Base-by-base conservation (phyloP, 1,140 invertebrate genomes). In the Musca vetustissima region DNA sequence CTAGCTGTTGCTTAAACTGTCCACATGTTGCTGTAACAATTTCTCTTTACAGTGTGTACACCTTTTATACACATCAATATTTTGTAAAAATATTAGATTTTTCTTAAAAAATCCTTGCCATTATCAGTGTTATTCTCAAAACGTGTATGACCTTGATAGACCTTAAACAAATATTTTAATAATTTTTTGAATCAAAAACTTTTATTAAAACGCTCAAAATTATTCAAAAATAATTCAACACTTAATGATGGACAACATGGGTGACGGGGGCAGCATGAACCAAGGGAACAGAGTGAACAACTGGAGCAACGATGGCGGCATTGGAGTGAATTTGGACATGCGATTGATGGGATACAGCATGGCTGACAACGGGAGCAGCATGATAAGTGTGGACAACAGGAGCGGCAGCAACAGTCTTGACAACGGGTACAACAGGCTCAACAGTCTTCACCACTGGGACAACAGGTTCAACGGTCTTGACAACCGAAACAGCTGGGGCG, bases 301-400 rank as follows among this genome's bases (percentile, higher is more conserved):
- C 36, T 43, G 36, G 36, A 43, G 36, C 11, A 1, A 49, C 32
- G 4, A 66, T 13, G 21, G 49, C 64, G 19, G 36, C 36, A 49
- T 47, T 49, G 2, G 61, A 49, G 36, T 65, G 61, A 19, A 65
- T 17, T 49, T 65, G 61, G 15, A 66, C 64, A 52, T 66, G 64
- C 19, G 47, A 50, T 32, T 66, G 64, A 32, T 66, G 64, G 47
- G 64, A 49, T 21, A 64, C 32, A 24, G 61, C 61, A 24, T 43
- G 32, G 13, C 47, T 14, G 11, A 64, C 32, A n/a, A 22, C 24
- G n/a, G 55, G 55, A 36, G n/a, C 4, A 1, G 21, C 24, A 59
- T 59, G 7, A 59, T 9, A 19, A 61, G 80, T 74, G 78, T 79
- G 72, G 76, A 79, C 77, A 77, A 79, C 53, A 75, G 79, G 73